Conservation (phyloP, 2,888 invertebrate species). For the Brachycybe producta region DNA sequence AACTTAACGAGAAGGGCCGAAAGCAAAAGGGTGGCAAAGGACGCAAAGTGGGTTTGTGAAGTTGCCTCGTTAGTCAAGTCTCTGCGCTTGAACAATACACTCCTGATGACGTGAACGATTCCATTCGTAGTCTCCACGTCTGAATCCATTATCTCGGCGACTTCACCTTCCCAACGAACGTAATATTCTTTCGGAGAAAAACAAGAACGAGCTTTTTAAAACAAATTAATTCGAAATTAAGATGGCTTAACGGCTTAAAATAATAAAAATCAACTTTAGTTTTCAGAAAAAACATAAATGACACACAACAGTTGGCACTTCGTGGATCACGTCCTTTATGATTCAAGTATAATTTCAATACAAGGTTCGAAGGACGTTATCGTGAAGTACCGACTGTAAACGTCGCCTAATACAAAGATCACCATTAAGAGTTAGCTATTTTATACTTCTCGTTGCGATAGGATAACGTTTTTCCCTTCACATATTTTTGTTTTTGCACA, state of each 20-base stretch:
- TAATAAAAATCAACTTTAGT: too few species aligned
- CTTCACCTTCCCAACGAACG: constrained; percentile 70
- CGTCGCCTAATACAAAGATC: too few species aligned
- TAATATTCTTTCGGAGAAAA: constrained; percentile 53
- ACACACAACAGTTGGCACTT: not conserved
- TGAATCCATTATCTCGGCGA: constrained; percentile 72
- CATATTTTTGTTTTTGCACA: too few species aligned
- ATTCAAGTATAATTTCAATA: too few species aligned
- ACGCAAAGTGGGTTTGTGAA: constrained; percentile 1
- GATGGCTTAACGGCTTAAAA: not conserved
- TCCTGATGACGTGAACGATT: constrained; percentile 85
- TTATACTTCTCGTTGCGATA: too few species aligned
- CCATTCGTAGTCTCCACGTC: constrained; percentile 94
- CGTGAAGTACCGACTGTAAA: too few species aligned
- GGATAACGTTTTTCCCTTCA: too few species aligned
- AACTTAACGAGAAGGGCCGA: constrained; percentile 12
- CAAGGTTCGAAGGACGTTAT: too few species aligned
- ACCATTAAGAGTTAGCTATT: too few species aligned
- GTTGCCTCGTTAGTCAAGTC: constrained; percentile 47
- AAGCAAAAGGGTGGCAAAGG: constrained; percentile 9
- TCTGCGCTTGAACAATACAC: constrained; percentile 66
- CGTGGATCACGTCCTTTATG: too few species aligned
- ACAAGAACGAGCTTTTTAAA: not conserved
- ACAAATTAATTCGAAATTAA: too few species aligned
- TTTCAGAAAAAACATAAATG: too few species aligned